Percentiles rank a stretch among this genome's conserved stretches.
These are phyloP conservation scores for Periophthalmus modestus DNA, from an alignment of 2,113 vertebrate species.

Conservation along the genomic window DNA sequence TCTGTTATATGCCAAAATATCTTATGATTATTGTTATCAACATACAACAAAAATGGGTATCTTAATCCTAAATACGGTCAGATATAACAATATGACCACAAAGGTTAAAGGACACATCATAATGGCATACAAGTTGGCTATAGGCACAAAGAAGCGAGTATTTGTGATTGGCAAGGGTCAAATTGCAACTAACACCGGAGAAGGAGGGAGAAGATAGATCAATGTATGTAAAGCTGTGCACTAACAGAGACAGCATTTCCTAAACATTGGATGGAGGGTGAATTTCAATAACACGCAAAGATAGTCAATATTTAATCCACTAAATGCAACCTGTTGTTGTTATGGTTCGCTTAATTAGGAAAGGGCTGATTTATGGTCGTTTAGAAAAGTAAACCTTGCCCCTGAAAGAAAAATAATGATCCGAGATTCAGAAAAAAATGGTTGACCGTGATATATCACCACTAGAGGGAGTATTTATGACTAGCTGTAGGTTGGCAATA, in stretches of 20 bases:
- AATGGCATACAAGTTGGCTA: too few species aligned
- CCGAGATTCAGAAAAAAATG: conserved; percentile 81
- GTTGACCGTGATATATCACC: conserved; percentile 77
- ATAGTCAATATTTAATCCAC: conserved; percentile 69
- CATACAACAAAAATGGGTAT: too few species aligned
- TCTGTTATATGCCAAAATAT: too few species aligned
- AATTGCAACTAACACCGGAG: background rate
- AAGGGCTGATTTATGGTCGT: conserved; percentile 57
- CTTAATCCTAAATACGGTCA: too few species aligned
- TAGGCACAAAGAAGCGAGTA: background rate
- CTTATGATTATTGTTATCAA: too few species aligned
- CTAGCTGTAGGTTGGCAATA: conserved; percentile 75
- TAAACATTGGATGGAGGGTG: conserved; percentile 14
- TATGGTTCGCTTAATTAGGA: conserved; percentile 48
- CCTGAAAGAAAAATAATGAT: conserved; percentile 67
- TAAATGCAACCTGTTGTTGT: conserved; percentile 64
- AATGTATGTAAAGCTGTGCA: conserved; percentile 3
- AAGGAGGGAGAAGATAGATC: background rate
- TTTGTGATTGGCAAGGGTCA: background rate
- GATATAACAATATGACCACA: too few species aligned
- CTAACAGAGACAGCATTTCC: conserved; percentile 7
- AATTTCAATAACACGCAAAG: conserved; percentile 47
- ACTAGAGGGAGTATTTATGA: conserved; percentile 84
- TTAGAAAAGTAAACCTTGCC: conserved; percentile 39
- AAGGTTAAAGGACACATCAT: too few species aligned